Percentiles rank a stretch among this genome's conserved stretches.
phyloP scores from a whole-genome alignment of 2,113 vertebrate species.

The Ailurus styani region DNA sequence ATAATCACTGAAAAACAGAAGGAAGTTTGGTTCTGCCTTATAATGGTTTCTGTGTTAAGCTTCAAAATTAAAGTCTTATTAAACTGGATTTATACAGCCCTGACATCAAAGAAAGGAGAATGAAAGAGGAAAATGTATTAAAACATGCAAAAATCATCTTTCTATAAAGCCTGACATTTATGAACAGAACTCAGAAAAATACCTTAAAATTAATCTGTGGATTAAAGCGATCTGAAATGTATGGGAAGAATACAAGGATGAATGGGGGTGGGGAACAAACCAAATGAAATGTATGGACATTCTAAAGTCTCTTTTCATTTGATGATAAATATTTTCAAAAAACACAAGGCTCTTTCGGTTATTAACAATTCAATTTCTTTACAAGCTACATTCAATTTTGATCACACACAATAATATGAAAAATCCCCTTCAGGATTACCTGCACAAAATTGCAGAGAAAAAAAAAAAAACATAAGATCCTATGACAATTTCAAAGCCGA shows the following conservation, averaged over 20 bases:
- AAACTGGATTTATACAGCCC: conserved; percentile 48
- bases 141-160: conserved; percentile 60
- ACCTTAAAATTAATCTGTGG: conserved; percentile 48
- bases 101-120: conserved; percentile 54
- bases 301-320: conserved; percentile 45
- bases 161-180: conserved; percentile 49
- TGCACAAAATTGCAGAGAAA: conserved; percentile 49
- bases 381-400: conserved; percentile 53
- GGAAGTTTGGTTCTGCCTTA: background rate
- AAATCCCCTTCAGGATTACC: conserved; percentile 69
- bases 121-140: conserved; percentile 47
- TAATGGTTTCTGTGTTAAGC: conserved; percentile 30
- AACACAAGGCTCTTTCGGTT: conserved; percentile 3
- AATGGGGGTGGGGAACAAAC: background rate
- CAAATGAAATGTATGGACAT: conserved; percentile 9
- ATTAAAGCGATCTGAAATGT: conserved; percentile 46
- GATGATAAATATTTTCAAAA: conserved; percentile 45
- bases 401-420: conserved; percentile 42
- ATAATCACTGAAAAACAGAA: conserved; percentile 35
- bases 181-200: conserved; percentile 39
- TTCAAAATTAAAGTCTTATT: conserved; percentile 59
- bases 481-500: conserved; percentile 13
- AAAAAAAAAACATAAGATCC: conserved; percentile 39
- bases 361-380: conserved; percentile 50
- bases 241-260: background rate